These are phyloP conservation scores for Corydoras maculifer DNA, from an alignment of 2,113 vertebrate genomes.

Conservation along the genomic window DNA sequence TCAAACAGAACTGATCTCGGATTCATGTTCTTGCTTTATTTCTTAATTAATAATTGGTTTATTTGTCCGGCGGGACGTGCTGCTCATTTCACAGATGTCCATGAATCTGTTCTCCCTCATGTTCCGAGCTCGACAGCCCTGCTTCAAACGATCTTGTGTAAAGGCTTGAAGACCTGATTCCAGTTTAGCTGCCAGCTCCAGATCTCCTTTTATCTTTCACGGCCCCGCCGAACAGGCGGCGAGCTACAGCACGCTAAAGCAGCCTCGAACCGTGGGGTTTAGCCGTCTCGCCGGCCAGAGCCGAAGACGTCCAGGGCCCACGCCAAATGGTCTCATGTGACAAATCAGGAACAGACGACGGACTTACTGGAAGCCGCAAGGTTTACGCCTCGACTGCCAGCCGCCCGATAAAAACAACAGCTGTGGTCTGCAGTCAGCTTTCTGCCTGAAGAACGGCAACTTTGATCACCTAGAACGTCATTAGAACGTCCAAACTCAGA, in stretches of 20 bases:
- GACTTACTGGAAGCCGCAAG: too few relatives aligned
- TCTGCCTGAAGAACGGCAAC: too few relatives aligned
- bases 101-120: background rate
- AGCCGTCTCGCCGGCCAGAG: conserved; percentile 2
- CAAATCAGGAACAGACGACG: conserved; percentile 12
- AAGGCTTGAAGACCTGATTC: conserved; percentile 2
- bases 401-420: too few relatives aligned
- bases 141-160: conserved; percentile 17
- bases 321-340: conserved; percentile 10
- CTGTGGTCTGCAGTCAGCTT: too few relatives aligned
- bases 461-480: too few relatives aligned
- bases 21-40: too few relatives aligned
- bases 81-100: background rate
- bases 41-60: background rate
- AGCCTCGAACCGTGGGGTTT: too few relatives aligned
- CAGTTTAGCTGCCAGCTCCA: background rate
- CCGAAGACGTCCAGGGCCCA: background rate
- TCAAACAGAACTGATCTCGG: too few relatives aligned
- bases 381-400: too few relatives aligned
- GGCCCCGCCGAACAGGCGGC: conserved; percentile 2
- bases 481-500: too few relatives aligned
- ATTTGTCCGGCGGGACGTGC: background rate
- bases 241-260: background rate
- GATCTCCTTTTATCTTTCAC: background rate
- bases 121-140: conserved; percentile 9